Conservation (phyloP, 2,113 vertebrate species). For the Acanthisitta chloris region DNA sequence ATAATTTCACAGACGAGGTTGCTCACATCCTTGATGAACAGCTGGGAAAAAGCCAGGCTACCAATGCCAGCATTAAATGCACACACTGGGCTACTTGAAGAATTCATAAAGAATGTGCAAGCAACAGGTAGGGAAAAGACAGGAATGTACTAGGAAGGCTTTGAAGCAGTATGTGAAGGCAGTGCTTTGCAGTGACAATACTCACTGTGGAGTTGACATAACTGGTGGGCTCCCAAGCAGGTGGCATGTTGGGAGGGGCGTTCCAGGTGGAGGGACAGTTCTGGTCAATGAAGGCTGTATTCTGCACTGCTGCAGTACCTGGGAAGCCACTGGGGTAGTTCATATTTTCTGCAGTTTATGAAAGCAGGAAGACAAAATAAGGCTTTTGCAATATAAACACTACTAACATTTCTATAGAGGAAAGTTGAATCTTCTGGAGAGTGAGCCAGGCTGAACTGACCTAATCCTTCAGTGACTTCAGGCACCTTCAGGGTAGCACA, state of each 20-base stretch:
- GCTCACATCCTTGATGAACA: not conserved
- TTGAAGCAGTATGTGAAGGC: not conserved
- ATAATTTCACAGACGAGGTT: not conserved
- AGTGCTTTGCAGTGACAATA: not conserved
- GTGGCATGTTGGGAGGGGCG: conserved; percentile 53
- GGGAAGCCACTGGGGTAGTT: conserved; percentile 76
- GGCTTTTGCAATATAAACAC: not conserved
- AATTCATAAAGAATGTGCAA: not conserved
- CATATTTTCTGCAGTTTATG: conserved; percentile 74
- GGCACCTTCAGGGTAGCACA: not conserved
- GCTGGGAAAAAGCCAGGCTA: not conserved
- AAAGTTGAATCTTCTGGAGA: fast-evolving
- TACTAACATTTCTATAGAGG: not conserved
- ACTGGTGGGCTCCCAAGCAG: conserved; percentile 71
- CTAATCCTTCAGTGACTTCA: not conserved
- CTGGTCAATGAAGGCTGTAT: conserved; percentile 72
- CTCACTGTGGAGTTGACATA: conserved; percentile 76
- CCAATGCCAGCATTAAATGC: not conserved
- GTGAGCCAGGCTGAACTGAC: not conserved
- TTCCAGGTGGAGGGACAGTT: conserved; percentile 74
- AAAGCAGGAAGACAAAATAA: not conserved
- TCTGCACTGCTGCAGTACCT: conserved; percentile 69
- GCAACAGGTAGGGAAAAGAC: not conserved
- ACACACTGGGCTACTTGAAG: not conserved
- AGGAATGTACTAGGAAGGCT: not conserved